Percentiles rank a stretch among this genome's conserved stretches.
These are phyloP conservation scores for Gisinianus flammeolus DNA, from an alignment of 2,888 invertebrate genomes.

Conservation along the genomic window DNA sequence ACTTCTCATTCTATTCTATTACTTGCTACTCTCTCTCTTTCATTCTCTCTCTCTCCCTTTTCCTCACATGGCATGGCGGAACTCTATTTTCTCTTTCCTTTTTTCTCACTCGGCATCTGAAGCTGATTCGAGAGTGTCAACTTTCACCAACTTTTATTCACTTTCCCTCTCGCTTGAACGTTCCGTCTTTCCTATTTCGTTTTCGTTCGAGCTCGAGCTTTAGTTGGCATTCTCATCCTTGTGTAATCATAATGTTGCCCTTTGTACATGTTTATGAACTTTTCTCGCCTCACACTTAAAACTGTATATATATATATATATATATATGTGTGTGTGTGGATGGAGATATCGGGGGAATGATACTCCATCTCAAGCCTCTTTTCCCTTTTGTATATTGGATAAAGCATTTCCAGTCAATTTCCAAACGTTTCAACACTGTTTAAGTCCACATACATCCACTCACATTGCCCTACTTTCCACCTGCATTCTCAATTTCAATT, in stretches of 20 bases:
- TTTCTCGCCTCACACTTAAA: neutral
- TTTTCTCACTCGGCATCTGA: neutral
- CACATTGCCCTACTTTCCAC: no score
- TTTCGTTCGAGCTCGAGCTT: neutral
- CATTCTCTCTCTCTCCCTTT: neutral
- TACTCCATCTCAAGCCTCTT: neutral
- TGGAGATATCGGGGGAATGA: neutral
- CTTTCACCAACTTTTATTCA: conserved; percentile 5
- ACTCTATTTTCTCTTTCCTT: no score
- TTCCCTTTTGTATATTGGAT: neutral
- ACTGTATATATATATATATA: neutral
- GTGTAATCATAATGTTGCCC: neutral
- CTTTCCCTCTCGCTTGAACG: neutral
- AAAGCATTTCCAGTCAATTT: neutral
- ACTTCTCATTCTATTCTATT: no score
- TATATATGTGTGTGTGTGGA: no score
- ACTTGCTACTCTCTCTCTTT: neutral
- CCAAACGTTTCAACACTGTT: no score
- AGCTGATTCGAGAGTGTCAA: neutral
- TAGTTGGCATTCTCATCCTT: neutral
- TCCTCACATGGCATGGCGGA: no score
- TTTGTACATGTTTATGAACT: neutral
- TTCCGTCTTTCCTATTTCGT: neutral
- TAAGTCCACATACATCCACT: no score
- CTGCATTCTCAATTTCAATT: no score